Evolutionary conservation across 2,113 vertebrate genomes (phyloP).

Genomic region (Coptodon rendalli): DNA sequence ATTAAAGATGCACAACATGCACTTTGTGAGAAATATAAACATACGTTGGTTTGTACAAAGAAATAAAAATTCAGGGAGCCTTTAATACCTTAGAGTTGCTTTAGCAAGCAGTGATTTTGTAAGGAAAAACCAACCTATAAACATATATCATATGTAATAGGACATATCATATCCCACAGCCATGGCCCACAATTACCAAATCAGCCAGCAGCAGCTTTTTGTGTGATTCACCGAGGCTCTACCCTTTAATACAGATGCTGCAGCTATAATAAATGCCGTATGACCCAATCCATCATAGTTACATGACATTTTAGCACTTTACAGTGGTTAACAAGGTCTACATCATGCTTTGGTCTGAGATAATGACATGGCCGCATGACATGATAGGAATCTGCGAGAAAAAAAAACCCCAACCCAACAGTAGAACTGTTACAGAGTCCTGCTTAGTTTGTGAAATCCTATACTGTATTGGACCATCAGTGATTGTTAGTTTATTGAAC

Average conservation of each 20-base stretch:
- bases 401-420: accelerated
- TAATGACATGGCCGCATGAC: slow-evolving; percentile 15
- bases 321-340: slow-evolving; percentile 43
- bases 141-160: background rate
- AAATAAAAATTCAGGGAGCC: background rate
- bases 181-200: slow-evolving; percentile 14
- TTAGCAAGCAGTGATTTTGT: background rate
- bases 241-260: slow-evolving; percentile 50
- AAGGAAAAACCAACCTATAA: background rate
- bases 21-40: background rate
- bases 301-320: slow-evolving; percentile 45
- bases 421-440: background rate
- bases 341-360: slow-evolving; percentile 17
- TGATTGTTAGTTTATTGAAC: slow-evolving; percentile 30
- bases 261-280: slow-evolving; percentile 42
- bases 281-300: slow-evolving; percentile 47
- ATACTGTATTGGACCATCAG: background rate
- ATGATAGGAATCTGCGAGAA: background rate
- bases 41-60: background rate
- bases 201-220: slow-evolving; percentile 1
- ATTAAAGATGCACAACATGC: background rate
- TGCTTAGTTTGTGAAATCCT: slow-evolving; percentile 11
- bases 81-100: background rate
- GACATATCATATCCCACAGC: background rate
- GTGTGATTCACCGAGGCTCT: slow-evolving; percentile 30